Percentiles rank a stretch among this genome's conserved stretches.
These are phyloP conservation scores for Orcinus orca DNA, from an alignment of 2,113 vertebrate species.

Conservation along the genomic window DNA sequence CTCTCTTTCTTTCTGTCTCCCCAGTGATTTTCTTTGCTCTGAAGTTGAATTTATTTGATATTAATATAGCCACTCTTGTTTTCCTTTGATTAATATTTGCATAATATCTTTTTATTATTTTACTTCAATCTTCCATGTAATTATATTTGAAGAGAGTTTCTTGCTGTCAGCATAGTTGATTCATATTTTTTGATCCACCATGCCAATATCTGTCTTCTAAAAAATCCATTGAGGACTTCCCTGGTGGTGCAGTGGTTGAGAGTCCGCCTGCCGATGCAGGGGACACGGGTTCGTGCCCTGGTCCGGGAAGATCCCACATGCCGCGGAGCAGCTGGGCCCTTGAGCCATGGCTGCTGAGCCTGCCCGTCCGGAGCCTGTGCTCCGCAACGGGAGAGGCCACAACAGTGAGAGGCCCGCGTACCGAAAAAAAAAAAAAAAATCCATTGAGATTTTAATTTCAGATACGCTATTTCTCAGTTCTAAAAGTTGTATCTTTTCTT, in stretches of 20 bases:
- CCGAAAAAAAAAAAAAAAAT: too few species aligned
- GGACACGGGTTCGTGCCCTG: too few species aligned
- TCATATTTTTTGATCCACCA: not conserved
- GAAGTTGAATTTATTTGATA: not conserved
- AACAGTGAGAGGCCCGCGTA: too few species aligned
- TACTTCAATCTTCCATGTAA: not conserved
- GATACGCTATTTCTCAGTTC: not conserved
- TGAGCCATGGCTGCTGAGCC: too few species aligned
- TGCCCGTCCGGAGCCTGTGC: too few species aligned
- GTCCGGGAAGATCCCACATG: too few species aligned
- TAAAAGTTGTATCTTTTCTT: not conserved
- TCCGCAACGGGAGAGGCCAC: too few species aligned
- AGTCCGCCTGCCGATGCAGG: too few species aligned
- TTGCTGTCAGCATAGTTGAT: not conserved
- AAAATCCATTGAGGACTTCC: not conserved
- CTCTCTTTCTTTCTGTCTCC: too few species aligned
- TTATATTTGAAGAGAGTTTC: not conserved
- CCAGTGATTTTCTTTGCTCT: not conserved
- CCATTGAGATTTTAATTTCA: not conserved
- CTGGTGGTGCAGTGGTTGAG: too few species aligned
- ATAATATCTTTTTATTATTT: not conserved
- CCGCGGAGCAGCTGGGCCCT: accelerated
- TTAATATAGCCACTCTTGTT: not conserved
- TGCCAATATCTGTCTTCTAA: not conserved
- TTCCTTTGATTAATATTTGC: not conserved